Conservation (phyloP, 92 coral and sea anemone species). For the Bergia puertoricense region DNA sequence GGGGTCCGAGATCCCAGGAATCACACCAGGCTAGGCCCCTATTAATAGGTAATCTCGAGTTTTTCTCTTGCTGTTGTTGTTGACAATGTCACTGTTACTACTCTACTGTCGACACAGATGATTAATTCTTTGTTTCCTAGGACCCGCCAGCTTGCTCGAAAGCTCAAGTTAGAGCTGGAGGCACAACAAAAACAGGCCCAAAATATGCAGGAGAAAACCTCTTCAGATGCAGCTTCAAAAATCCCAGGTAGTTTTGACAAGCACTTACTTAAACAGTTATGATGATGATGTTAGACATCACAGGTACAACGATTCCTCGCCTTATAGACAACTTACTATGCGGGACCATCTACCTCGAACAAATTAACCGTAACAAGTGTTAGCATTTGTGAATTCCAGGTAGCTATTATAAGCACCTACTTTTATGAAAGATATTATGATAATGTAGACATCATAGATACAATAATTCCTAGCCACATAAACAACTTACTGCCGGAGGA, state of each 20-base stretch:
- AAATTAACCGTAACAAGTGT: no score
- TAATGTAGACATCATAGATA: no score
- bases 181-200: conserved; percentile 1
- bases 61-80: background rate
- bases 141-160: conserved; percentile 38
- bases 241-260: conserved; percentile 12
- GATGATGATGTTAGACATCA: no score
- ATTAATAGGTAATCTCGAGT: no score
- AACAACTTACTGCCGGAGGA: background rate
- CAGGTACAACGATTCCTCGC: background rate
- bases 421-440: no score
- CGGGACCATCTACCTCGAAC: background rate
- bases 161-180: conserved; percentile 28
- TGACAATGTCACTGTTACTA: background rate
- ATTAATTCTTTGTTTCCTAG: background rate
- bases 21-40: no score
- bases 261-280: background rate
- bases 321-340: background rate
- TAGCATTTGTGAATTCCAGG: background rate
- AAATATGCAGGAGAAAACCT: background rate
- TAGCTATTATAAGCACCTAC: background rate
- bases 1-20: no score
- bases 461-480: background rate
- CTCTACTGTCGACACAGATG: background rate
- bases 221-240: background rate